Evolutionary conservation across 2,797 vertebrate genomes (phyloP).

Genomic region (Taenioides sp.): DNA sequence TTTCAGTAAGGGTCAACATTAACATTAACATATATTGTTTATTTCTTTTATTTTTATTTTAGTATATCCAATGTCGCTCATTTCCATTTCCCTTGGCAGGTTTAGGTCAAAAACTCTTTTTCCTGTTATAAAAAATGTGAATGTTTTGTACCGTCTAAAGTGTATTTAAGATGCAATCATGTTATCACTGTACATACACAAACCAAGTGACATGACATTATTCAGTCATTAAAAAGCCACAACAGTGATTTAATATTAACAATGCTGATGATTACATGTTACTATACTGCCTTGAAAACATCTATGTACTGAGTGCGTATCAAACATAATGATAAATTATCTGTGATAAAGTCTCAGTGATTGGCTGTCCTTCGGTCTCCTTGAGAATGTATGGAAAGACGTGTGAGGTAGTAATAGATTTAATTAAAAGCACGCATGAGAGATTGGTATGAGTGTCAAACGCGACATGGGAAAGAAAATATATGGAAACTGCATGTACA

Average conservation of each 20-base stretch:
- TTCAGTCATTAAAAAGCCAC: background rate
- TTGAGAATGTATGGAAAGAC: conserved; percentile 17
- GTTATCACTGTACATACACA: background rate
- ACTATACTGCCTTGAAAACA: background rate
- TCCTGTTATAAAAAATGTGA: too few relatives aligned
- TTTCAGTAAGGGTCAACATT: background rate
- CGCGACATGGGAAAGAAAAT: conserved; percentile 13
- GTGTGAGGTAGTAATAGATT: conserved; percentile 32
- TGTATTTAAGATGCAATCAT: background rate
- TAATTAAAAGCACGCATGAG: conserved; percentile 17
- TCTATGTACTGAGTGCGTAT: background rate
- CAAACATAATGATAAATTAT: background rate
- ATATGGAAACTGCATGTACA: conserved; percentile 5
- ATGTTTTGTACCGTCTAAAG: background rate
- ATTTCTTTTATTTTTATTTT: background rate
- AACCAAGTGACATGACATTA: background rate
- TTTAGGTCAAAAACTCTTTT: background rate
- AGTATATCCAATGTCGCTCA: too few relatives aligned
- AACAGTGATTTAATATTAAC: background rate
- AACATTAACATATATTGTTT: background rate
- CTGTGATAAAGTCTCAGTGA: conserved; percentile 1
- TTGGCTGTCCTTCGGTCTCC: conserved; percentile 22
- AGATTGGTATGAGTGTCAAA: conserved; percentile 36
- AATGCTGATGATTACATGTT: background rate
- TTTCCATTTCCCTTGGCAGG: too few relatives aligned